Base-by-base conservation (phyloP, 1,140 invertebrate genomes). In the Calephelis virginiensis region DNA sequence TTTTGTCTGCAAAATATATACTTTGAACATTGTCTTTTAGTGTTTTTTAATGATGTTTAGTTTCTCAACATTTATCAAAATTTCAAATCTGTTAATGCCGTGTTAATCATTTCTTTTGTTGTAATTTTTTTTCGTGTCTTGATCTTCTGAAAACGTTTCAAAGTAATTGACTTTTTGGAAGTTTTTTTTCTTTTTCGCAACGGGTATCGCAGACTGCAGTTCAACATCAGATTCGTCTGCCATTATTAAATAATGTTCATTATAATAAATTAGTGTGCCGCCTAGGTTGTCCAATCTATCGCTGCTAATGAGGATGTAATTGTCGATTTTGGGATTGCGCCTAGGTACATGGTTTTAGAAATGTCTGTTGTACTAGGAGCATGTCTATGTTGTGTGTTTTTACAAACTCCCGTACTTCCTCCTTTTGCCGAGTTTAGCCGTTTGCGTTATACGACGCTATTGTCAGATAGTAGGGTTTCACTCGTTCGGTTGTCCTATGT, bases 51-150 rank as follows among this genome's bases (percentile, higher is more conserved):
- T 48, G 68, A 81, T 78, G 13, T 78, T 82, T 0, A 83, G 64
- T 76, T 86, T 90, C 1, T 85, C 78, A 0, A 73, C 73, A 43
- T 90, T 68, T 89, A 88, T 64, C 85, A 68, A 2, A 64, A 82
- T 48, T 85, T 86, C 8, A 88, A 63, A 12, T 83, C 79, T 0
- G 14, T 71, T 1, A 89, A 60, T 0, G 86, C 85, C 53, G 83
- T 67, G 8, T 76, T 69, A 0, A 89, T 70, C 88, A 90, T 89
- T 9, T 71, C 67, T 70, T 82, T 88, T 0, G 85, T 88, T 0
- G 69, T 79, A 81, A 14, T 59, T 83, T 87, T 63, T 81, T 86
- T 0, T 61, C 11, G 9, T 80, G 74, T 11, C 0, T 17, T 1
- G 3, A 61, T 53, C 40, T 75, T 74, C 28, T 73, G 12, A 9